phyloP scores from a whole-genome alignment of 2,113 vertebrate species.

The Danionella cerebrum region DNA sequence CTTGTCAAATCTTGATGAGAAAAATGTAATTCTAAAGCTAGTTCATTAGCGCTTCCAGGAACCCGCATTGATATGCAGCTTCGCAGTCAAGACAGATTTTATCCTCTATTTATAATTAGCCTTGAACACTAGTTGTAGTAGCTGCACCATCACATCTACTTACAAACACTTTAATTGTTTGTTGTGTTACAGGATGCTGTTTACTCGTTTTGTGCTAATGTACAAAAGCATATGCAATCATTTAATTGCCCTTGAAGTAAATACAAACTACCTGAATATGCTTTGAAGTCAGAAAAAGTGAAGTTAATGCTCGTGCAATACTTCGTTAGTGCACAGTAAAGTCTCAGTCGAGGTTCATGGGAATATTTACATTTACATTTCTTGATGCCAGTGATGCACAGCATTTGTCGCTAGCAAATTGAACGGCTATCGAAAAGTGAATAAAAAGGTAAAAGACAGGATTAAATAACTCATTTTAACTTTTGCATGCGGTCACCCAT shows the following conservation, averaged over 20 bases:
- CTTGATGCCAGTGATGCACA: no score
- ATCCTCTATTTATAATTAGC: background rate
- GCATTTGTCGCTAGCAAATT: no score
- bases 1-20: constrained; percentile 39
- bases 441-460: no score
- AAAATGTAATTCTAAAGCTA: constrained; percentile 32
- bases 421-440: no score
- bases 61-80: background rate
- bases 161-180: background rate
- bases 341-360: no score
- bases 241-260: no score
- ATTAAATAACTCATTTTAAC: no score
- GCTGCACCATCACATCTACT: constrained; percentile 5
- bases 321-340: no score
- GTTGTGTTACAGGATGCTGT: background rate
- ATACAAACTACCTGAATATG: no score
- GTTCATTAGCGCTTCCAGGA: constrained; percentile 32
- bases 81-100: constrained; percentile 21
- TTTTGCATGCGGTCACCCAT: background rate
- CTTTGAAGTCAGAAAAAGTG: no score
- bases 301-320: no score
- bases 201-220: background rate
- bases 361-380: no score
- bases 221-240: background rate
- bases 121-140: background rate